These are phyloP conservation scores for Papilio aristodemus DNA, from an alignment of 1,140 invertebrate genomes.

Conservation along the genomic window DNA sequence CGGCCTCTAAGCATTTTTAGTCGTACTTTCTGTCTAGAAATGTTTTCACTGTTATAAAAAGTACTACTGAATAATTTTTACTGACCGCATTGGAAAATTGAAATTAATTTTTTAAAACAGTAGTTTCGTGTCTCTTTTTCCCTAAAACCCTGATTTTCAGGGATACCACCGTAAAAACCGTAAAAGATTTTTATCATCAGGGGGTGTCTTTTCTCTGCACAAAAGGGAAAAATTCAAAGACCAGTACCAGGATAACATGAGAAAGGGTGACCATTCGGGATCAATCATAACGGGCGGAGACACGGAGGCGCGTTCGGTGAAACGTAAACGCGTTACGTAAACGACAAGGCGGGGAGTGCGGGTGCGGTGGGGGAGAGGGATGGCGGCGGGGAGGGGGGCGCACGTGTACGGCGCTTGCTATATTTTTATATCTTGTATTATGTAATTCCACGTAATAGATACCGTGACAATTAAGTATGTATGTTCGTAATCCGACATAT, in stretches of 20 bases:
- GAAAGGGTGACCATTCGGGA: neutral
- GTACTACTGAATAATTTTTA: too few species aligned
- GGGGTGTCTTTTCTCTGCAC: too few species aligned
- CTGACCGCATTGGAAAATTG: too few species aligned
- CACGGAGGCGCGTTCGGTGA: constrained; percentile 16
- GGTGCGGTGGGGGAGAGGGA: constrained; percentile 12
- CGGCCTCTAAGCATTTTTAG: too few species aligned
- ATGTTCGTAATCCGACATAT: constrained; percentile 15
- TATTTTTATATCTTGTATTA: constrained; percentile 28
- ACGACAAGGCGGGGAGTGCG: constrained; percentile 6
- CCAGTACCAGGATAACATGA: constrained; percentile 6
- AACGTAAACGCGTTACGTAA: constrained; percentile 32
- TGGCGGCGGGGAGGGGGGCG: constrained; percentile 37
- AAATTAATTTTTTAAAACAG: too few species aligned
- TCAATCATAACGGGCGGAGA: constrained; percentile 22
- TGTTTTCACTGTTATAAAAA: too few species aligned
- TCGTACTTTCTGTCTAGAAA: too few species aligned
- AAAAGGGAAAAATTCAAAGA: too few species aligned
- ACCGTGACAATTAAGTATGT: constrained; percentile 16
- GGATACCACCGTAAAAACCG: too few species aligned
- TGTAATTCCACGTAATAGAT: constrained; percentile 30
- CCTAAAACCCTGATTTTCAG: too few species aligned
- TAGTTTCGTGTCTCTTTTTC: too few species aligned
- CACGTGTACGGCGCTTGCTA: constrained; percentile 25
- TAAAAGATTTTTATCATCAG: too few species aligned